Evolutionary conservation across 2,888 invertebrate species (phyloP).

Genomic region (Anaspis maculata): DNA sequence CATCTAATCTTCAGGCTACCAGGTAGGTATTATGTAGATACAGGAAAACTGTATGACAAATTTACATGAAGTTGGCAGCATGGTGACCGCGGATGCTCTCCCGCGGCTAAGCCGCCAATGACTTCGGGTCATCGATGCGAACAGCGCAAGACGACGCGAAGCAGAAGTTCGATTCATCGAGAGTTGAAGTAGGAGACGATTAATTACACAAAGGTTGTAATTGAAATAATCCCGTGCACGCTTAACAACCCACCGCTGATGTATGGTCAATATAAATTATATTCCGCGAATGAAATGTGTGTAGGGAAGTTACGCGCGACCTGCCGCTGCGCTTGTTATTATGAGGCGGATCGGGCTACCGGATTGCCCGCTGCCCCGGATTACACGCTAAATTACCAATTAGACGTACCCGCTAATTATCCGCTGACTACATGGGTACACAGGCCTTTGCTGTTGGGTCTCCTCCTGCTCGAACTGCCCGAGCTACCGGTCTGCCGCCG

Average conservation of each 20-base stretch:
- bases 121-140: slow-evolving; percentile 1
- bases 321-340: slow-evolving; percentile 18
- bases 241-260: slow-evolving; percentile 7
- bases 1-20: too few species aligned
- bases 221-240: slow-evolving; percentile 12
- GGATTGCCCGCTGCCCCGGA: slow-evolving; percentile 25
- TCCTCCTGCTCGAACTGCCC: slow-evolving; percentile 12
- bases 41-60: too few species aligned
- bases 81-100: too few species aligned
- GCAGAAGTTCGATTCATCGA: too few species aligned
- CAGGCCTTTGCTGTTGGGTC: slow-evolving; percentile 6
- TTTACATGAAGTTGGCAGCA: too few species aligned
- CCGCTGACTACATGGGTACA: slow-evolving; percentile 11
- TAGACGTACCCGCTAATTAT: slow-evolving; percentile 32
- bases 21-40: too few species aligned
- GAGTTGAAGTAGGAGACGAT: too few species aligned
- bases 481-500: too few species aligned
- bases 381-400: slow-evolving; percentile 34
- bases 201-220: slow-evolving; percentile 10
- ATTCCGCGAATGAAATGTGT: slow-evolving; percentile 12
- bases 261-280: slow-evolving; percentile 13
- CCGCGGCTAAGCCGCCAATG: not conserved
- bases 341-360: slow-evolving; percentile 28
- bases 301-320: slow-evolving; percentile 19
- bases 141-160: too few species aligned